A percentile compares a stretch with the other conserved stretches of the same genome.
These are phyloP conservation scores for Paradoxurus hermaphroditus DNA, from an alignment of 2,113 vertebrate species.

Conservation along the genomic window DNA sequence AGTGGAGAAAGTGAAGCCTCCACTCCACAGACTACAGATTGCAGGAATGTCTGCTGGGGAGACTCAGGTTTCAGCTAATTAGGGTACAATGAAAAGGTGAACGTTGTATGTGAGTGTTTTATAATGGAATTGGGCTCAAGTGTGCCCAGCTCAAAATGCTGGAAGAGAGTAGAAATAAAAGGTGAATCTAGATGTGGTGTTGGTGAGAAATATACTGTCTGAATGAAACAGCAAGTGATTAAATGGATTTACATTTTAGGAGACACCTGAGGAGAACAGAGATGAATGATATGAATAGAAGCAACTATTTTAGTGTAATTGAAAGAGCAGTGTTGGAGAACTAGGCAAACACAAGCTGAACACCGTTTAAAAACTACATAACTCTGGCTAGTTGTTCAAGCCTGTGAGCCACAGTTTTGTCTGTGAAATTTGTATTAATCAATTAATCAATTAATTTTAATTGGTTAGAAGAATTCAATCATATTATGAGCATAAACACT, in stretches of 20 bases:
- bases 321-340: background rate
- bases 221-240: background rate
- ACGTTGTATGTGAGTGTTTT: background rate
- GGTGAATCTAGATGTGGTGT: background rate
- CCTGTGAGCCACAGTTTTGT: background rate
- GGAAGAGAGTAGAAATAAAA: background rate
- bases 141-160: background rate
- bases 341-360: background rate
- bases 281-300: background rate
- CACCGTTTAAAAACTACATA: background rate
- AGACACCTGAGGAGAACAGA: background rate
- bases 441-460: background rate
- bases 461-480: background rate
- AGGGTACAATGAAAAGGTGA: background rate
- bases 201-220: background rate
- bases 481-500: background rate
- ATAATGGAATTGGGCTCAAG: background rate
- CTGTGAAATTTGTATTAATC: background rate
- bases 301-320: background rate
- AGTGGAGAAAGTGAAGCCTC: background rate
- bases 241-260: background rate
- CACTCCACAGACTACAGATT: background rate
- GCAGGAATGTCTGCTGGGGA: background rate
- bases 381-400: background rate
- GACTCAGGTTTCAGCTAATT: background rate